phyloP scores from a whole-genome alignment of 2,113 vertebrate species.

The Lipotes vexillifer region DNA sequence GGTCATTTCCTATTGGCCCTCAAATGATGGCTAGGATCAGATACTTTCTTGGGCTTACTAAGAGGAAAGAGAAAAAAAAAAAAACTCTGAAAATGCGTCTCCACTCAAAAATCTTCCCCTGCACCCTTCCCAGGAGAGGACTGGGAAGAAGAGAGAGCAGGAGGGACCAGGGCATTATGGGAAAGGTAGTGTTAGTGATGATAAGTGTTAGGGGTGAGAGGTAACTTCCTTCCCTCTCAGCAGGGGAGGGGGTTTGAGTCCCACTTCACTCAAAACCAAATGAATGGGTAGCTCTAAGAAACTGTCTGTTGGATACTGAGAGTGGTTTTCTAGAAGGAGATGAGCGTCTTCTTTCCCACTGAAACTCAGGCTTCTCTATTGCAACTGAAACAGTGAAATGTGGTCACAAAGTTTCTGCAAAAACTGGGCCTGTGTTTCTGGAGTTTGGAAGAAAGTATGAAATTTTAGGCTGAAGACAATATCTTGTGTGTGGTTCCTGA shows the following conservation, averaged over 20 bases:
- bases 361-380: not conserved
- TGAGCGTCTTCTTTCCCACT: not conserved
- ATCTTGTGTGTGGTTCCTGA: not conserved
- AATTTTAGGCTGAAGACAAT: not conserved
- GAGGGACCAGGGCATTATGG: not conserved
- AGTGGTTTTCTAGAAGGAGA: not conserved
- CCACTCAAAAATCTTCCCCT: too few species aligned
- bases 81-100: too few species aligned
- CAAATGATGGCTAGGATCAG: too few species aligned
- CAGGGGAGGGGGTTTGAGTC: too few species aligned
- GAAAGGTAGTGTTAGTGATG: not conserved
- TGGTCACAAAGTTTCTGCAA: not conserved
- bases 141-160: not conserved
- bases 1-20: too few species aligned
- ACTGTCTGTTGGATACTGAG: not conserved
- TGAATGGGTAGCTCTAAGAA: not conserved
- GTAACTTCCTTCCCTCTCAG: not conserved
- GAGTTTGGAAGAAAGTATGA: not conserved
- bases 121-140: not conserved
- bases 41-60: too few species aligned
- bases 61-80: too few species aligned
- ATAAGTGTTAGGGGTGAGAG: not conserved
- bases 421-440: not conserved
- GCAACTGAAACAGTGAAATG: not conserved
- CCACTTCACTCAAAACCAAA: not conserved